Conservation (phyloP, 1,140 invertebrate species). For the Tetraneura akinire region DNA sequence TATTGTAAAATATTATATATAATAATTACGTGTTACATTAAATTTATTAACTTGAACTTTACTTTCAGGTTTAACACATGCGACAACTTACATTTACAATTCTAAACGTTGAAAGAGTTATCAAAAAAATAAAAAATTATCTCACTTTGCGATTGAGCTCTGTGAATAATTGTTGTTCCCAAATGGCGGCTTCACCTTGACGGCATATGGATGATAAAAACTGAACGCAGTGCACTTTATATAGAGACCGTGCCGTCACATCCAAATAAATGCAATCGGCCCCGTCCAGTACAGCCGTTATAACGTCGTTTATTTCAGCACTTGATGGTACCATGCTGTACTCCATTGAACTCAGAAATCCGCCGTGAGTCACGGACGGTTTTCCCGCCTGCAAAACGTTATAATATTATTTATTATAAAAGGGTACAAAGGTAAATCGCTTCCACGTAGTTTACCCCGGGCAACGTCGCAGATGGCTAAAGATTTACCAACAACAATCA, state of each 20-base stretch:
- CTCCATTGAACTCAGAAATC: constrained; percentile 28
- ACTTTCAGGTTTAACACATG: no score
- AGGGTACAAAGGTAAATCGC: no score
- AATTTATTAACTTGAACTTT: no score
- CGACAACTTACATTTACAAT: no score
- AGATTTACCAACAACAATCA: no score
- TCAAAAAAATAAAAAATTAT: no score
- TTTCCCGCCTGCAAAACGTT: not conserved
- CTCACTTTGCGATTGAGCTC: not conserved
- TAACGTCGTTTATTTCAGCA: constrained; percentile 4
- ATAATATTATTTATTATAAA: not conserved
- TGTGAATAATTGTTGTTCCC: constrained; percentile 15
- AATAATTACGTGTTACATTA: no score
- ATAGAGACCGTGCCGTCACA: not conserved
- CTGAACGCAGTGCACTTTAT: constrained; percentile 5
- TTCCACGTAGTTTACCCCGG: no score
- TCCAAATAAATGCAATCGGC: constrained; percentile 26
- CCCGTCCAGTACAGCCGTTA: constrained; percentile 18
- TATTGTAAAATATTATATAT: no score
- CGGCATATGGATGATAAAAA: not conserved
- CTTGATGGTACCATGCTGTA: not conserved
- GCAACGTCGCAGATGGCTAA: no score
- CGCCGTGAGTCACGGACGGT: not conserved
- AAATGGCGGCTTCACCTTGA: not conserved
- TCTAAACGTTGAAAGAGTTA: no score